These are phyloP conservation scores for Pachypanchax playfairii DNA, from an alignment of 2,113 vertebrate species.

Conservation along the genomic window DNA sequence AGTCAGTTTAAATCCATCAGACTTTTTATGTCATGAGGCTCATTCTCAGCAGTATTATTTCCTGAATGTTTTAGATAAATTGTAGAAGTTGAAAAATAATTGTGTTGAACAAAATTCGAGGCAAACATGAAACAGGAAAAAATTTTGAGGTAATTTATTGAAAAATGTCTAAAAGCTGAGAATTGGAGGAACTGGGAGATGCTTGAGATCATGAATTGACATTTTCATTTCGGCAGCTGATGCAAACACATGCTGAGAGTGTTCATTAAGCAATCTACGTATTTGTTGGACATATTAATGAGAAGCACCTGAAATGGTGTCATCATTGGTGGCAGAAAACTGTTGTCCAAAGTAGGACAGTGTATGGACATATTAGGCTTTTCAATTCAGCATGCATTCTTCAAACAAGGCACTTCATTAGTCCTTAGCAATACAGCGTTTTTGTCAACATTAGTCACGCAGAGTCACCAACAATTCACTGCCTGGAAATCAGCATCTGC, in stretches of 20 bases:
- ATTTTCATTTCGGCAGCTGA: conserved; percentile 53
- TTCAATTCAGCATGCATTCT: conserved; percentile 29
- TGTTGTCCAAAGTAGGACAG: conserved; percentile 38
- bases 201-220: conserved; percentile 44
- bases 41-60: conserved; percentile 27
- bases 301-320: conserved; percentile 52
- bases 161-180: neutral
- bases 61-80: neutral
- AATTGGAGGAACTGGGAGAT: neutral
- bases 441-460: conserved; percentile 37
- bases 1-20: conserved; percentile 30
- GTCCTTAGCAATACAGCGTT: conserved; percentile 11
- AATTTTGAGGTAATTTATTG: neutral
- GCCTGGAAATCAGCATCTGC: conserved; percentile 20
- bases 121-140: neutral
- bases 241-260: conserved; percentile 42
- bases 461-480: conserved; percentile 6
- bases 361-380: conserved; percentile 40
- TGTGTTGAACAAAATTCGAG: neutral
- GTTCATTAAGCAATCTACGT: conserved; percentile 69
- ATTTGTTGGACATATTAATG: conserved; percentile 66
- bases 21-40: conserved; percentile 47
- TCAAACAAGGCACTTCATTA: conserved; percentile 51
- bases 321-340: conserved; percentile 21
- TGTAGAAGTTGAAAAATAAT: neutral